These are phyloP conservation scores for Macrotis lagotis DNA, from an alignment of 2,113 vertebrate species.

Conservation along the genomic window DNA sequence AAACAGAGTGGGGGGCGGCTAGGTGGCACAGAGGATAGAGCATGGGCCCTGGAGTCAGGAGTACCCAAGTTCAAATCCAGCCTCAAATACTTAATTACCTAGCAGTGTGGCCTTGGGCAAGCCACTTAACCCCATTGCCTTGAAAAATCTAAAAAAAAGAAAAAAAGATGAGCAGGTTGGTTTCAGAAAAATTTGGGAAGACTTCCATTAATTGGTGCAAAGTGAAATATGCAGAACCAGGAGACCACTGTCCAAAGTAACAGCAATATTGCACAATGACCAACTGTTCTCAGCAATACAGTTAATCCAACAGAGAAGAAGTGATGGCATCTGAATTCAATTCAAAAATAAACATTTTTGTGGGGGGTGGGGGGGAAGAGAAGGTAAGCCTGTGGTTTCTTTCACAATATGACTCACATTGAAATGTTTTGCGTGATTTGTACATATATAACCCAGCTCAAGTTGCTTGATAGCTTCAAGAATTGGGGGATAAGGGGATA, in stretches of 20 bases:
- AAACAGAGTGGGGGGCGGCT: too few relatives aligned
- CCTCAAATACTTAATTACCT: too few relatives aligned
- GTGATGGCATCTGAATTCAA: neutral
- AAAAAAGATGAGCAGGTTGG: neutral
- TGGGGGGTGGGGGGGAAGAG: too few relatives aligned
- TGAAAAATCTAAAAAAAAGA: too few relatives aligned
- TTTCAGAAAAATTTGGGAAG: neutral
- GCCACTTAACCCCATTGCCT: too few relatives aligned
- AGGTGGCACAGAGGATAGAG: too few relatives aligned
- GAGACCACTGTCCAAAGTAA: too few relatives aligned
- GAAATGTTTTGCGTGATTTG: neutral
- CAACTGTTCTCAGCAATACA: neutral
- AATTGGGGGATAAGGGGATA: neutral
- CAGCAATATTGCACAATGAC: neutral
- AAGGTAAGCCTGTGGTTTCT: too few relatives aligned
- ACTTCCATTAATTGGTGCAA: neutral
- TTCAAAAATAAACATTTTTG: too few relatives aligned
- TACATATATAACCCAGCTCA: neutral
- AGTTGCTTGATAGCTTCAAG: neutral
- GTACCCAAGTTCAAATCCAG: too few relatives aligned
- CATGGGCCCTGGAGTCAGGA: too few relatives aligned
- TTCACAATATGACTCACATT: neutral
- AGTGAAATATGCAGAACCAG: neutral
- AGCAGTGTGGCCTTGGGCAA: too few relatives aligned
- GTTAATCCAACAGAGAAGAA: neutral